Base-by-base conservation (phyloP, 2,113 vertebrate species). In the Perca flavescens region DNA sequence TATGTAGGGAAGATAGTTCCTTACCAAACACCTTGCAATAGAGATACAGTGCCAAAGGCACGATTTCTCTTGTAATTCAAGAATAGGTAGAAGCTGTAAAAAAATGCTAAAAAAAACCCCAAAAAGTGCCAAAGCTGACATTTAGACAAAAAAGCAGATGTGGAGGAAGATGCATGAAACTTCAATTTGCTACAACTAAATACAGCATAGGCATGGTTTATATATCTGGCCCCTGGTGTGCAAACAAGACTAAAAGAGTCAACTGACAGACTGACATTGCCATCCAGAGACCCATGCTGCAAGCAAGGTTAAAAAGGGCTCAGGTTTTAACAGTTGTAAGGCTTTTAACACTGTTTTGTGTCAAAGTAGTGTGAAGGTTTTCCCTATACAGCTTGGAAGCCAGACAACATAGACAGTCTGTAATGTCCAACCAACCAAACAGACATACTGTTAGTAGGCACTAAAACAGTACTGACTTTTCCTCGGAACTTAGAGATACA, bases 311-410 rank as follows among this genome's bases (percentile, higher is more conserved):
- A 3, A 53, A n/a, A 34, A n/a, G 28, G 28, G 10, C 61, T 19
- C 61, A 54, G 50, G 50, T 75, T 75, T 49, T 19, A 14, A 14
- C 2, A 28, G 50, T 43, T 75, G 25, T 13, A 19, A 46, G 14
- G 73, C 50, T 28, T 65, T 56, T 47, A 43, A n/a, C 60, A 25
- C 60, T 64, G 22, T 19, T 61, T 50, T 74, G 72, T 75, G 58
- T 63, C 13, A 63, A 52, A 25, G 31, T 69, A 58, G 21, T 22
- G 21, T 56, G 53, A n/a, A 56, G 4, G 21, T 67, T 75, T 65
- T 43, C 36, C 50, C 11, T 61, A 21, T 21, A 65, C 31, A 47
- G n/a, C n/a, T 15, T 53, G 60, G 19, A 56, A 76, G 61, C 15
- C n/a, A 74, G 12, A 54, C 15, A 3, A 19, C 11, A 40, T 49